Evolutionary conservation across 2,797 vertebrate genomes (phyloP), one percentile per base, ranked within the genome.

Genomic region (Crocidura indochinensis): DNA sequence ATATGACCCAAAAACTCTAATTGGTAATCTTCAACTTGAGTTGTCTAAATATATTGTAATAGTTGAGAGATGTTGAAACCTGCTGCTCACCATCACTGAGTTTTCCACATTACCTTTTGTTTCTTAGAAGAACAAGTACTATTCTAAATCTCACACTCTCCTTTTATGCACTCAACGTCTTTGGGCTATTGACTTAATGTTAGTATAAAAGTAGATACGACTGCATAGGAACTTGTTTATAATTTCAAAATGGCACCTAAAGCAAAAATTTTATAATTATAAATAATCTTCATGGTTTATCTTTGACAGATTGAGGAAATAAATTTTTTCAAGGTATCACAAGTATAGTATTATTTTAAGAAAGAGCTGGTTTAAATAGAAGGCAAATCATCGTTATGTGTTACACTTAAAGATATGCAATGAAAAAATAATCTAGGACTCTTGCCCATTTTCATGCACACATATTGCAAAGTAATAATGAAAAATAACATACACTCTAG

Each of bases 401-500:
- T n/a, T 67, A 62, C 29, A 73, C 68, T 80, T 68, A 67, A 91
- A 89, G 74, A 87, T 2, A 29, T 56, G 10, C 29, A 82, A 19
- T 78, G 81, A 84, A 91, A 46, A 89, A 84, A 77, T 60, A 94
- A 78, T 69, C 6, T 51, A 44, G 20, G 75, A 53, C 31, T 53
- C 26, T 73, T 73, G 44, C 0, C 12, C 19, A 87, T 47, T 78
- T 91, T 71, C 76, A 90, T 17, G 78, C 79, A 38, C 27, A 2
- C 14, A 15, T 84, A 87, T 2, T 84, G 46, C 26, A 87, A 77
- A 77, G n/a, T 65, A 53, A 69, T 10, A 17, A 11, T 85, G 62
- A 94, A 84, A 87, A 91, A 64, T 87, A 72, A n/a, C 64, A 87
- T 89, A 31, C 69, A 49, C 8, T 17, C 2, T 69, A 89, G 27